Conservation (phyloP, 1,140 invertebrate species). For the Drosophila lacertosa region DNA sequence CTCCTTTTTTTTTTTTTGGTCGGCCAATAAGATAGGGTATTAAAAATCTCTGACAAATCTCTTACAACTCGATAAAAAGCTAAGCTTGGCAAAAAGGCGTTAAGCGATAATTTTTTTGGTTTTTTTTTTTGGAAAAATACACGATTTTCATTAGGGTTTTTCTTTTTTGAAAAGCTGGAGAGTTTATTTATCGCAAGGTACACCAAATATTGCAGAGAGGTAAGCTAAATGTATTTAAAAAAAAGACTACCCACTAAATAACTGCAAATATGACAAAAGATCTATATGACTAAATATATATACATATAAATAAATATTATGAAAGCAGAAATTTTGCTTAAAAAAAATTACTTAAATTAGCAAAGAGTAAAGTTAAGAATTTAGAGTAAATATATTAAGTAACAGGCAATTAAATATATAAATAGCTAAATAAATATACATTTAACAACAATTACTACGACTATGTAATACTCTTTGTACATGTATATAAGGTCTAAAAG, state of each 20-base stretch:
- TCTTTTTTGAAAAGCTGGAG: conserved; percentile 37
- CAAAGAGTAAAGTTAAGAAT: not conserved
- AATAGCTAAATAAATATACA: not conserved
- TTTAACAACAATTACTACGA: not conserved
- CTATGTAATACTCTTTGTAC: too few relatives aligned
- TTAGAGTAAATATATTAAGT: not conserved
- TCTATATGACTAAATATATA: not conserved
- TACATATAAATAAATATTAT: too few relatives aligned
- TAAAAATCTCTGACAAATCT: conserved; percentile 32
- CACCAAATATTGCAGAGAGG: conserved; percentile 49
- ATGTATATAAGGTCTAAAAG: too few relatives aligned
- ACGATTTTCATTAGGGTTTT: conserved; percentile 50
- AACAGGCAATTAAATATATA: too few relatives aligned
- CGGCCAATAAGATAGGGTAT: conserved; percentile 45
- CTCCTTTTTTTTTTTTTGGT: conserved; percentile 58
- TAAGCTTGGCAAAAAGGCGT: conserved; percentile 40
- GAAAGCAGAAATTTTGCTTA: not conserved
- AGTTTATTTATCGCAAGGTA: conserved; percentile 60
- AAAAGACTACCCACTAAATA: conserved; percentile 56
- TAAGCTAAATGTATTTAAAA: conserved; percentile 36
- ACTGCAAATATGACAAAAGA: conserved; percentile 19
- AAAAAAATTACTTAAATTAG: not conserved
- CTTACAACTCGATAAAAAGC: conserved; percentile 16
- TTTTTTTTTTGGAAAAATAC: conserved; percentile 46
- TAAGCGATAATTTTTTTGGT: conserved; percentile 7